These are phyloP conservation scores for Orgyia antiqua DNA, from an alignment of 2,888 invertebrate genomes.

Conservation along the genomic window DNA sequence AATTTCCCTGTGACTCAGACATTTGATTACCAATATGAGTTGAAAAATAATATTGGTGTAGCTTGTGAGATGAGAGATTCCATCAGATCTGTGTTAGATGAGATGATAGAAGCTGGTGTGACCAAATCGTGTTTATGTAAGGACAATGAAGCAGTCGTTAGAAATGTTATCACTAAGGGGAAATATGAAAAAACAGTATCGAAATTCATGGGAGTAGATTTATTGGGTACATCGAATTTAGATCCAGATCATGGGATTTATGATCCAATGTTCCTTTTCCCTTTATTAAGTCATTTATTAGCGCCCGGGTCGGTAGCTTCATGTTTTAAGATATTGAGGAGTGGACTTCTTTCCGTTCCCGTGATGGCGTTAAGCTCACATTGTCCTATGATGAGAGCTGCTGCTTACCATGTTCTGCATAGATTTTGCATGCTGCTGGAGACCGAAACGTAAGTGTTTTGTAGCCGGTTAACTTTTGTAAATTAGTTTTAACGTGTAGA, in stretches of 20 bases:
- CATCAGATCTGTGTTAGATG: conserved; percentile 30
- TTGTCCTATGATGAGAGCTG: conserved; percentile 81
- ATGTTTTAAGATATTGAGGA: conserved; percentile 82
- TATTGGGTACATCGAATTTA: conserved; percentile 37
- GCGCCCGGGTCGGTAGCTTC: conserved; percentile 86
- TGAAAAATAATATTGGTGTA: conserved; percentile 32
- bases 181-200: conserved; percentile 33
- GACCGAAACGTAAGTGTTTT: conserved; percentile 80
- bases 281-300: conserved; percentile 85
- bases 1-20: conserved; percentile 83
- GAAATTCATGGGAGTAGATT: conserved; percentile 31
- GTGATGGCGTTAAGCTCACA: conserved; percentile 84
- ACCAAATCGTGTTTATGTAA: conserved; percentile 29
- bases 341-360: conserved; percentile 83
- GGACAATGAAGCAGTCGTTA: conserved; percentile 39
- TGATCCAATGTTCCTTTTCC: conserved; percentile 90
- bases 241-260: conserved; percentile 76
- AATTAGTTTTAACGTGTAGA: too few species aligned
- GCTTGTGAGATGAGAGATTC: conserved; percentile 22
- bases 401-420: conserved; percentile 85
- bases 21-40: conserved; percentile 66
- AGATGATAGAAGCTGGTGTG: conserved; percentile 35
- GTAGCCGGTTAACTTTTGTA: too few species aligned
- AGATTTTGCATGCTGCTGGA: conserved; percentile 87
- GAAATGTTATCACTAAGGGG: conserved; percentile 31